Base-by-base conservation (phyloP, 2,113 vertebrate species). In the Limanda limanda region DNA sequence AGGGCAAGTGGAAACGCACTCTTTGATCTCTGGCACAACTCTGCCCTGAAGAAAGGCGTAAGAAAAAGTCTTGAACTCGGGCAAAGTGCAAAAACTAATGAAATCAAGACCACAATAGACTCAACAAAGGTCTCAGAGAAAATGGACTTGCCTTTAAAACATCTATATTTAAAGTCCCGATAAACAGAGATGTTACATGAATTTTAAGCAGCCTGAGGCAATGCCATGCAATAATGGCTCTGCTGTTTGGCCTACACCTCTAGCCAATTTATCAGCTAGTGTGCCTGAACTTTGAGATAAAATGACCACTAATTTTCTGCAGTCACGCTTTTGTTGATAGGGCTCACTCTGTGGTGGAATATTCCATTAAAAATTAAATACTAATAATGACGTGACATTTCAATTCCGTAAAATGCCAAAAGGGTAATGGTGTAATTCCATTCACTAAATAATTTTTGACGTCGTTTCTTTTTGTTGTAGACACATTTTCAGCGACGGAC, bases 321-420 rank as follows among this genome's bases (percentile, higher is more conserved):
- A 71, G 79, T 58, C 52, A 23, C 54, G 82, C 57, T 42, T 82
- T 42, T 82, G 71, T 65, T 82, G 63, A 86, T 81, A 58, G 64
- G 20, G 9, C 21, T 71, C 31, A 71, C 24, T 75, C 48, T 37
- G 48, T 56, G 47, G 47, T 55, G 57, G 51, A 84, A 68, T 84
- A 83, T 84, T 84, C 58, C 63, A 82, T 85, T 73, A 72, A 85
- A 87, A 85, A 56, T 72, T 2, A 61, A 84, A 78, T 51, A 42
- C 63, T 76, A 78, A 87, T 78, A 81, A 76, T 64, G 75, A 48
- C 25, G 57, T 84, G 68, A 81, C 66, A 86, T 86, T 89, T 88
- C 74, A 84, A 86, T 86, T 82, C 84, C 6, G 5, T 62, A 25
- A 79, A 85, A 88, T 85, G 81, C 45, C 65, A 59, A 67, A 82